Evolutionary conservation across 2,888 invertebrate genomes (phyloP), one percentile per base, ranked within the genome.

Genomic region (Nomada ferruginata): DNA sequence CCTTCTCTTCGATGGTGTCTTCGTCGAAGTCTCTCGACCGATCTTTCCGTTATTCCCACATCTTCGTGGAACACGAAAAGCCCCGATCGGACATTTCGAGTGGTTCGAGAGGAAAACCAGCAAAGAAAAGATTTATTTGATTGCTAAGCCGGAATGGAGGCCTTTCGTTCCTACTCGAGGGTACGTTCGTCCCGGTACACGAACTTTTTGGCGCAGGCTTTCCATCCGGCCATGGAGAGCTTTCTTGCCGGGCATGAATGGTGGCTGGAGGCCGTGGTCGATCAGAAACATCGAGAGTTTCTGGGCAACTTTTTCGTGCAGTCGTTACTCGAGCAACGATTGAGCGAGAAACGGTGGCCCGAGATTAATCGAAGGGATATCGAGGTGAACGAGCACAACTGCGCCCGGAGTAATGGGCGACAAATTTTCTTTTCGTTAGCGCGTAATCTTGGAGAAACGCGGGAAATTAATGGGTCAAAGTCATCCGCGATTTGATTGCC

Each of bases 281-380:
- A 80, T 85, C 55, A 50, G 66, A 69, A 79, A 68, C 75, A 68
- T 82, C 68, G 64, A 55, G 65, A 64, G 42, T 29, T 60, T 44
- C 59, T 55, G 63, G 7, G 36, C 65, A 72, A 77, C 60, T 81
- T 86, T 78, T 77, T 71, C 79, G 15, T 29, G 18, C 52, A 18
- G 3, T 10, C 10, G 10, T 50, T 23, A 3, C 55, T 50, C 4
- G 29, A 61, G 44, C 13, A 57, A 4, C 20, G 13, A 77, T 73
- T 71, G 50, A 9, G 50, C 63, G 57, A 60, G 71, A 71, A 71
- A 69, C 57, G 73, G 36, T 18, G 52, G 61, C 71, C 55, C 20
- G 61, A 83, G 83, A 87, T 87, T 87, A 85, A 87, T 85, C 87
- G 77, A 73, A 76, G 68, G 83, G 71, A 87, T 87, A 83, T 83